A percentile compares a stretch with the other conserved stretches of the same genome.
Evolutionary conservation across 2,888 invertebrate species (phyloP).

Genomic region (Thereva unica): DNA sequence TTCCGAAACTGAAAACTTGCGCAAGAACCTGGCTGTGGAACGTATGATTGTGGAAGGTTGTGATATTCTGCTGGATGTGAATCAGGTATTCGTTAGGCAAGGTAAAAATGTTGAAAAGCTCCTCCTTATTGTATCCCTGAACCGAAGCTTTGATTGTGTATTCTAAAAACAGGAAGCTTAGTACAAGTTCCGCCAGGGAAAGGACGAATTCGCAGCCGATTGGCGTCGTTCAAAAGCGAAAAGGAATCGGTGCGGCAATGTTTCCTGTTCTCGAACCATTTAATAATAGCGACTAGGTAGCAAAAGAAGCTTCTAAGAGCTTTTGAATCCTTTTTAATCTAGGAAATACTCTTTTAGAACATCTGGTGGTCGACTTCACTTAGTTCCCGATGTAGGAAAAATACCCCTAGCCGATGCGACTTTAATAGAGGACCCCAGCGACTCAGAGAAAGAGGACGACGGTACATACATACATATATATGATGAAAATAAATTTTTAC

Average conservation of each 20-base stretch:
- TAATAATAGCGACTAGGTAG: conserved; percentile 79
- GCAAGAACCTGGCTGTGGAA: conserved; percentile 89
- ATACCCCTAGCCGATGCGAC: conserved; percentile 82
- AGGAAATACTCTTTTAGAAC: conserved; percentile 57
- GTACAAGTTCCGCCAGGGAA: conserved; percentile 72
- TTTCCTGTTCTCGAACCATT: conserved; percentile 88
- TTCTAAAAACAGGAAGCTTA: conserved; percentile 65
- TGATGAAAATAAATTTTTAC: neutral
- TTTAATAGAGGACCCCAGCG: conserved; percentile 82
- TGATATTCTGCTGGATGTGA: conserved; percentile 88
- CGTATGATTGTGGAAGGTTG: conserved; percentile 93
- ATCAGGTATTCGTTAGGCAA: conserved; percentile 91
- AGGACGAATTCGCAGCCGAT: conserved; percentile 61
- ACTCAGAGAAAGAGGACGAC: conserved; percentile 66
- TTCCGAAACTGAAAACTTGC: conserved; percentile 88
- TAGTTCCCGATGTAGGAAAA: conserved; percentile 79
- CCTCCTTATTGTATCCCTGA: neutral
- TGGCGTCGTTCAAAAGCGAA: conserved; percentile 67
- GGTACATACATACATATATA: conserved; percentile 60
- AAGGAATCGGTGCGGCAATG: conserved; percentile 78
- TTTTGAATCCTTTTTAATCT: conserved; percentile 2
- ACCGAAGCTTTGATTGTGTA: conserved; percentile 2
- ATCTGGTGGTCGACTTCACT: conserved; percentile 82
- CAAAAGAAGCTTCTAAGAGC: conserved; percentile 4
- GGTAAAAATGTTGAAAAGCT: conserved; percentile 59